A percentile compares a stretch with the other conserved stretches of the same genome.
Conservation (phyloP, 2,113 vertebrate species). For the Crotalus tigris region DNA sequence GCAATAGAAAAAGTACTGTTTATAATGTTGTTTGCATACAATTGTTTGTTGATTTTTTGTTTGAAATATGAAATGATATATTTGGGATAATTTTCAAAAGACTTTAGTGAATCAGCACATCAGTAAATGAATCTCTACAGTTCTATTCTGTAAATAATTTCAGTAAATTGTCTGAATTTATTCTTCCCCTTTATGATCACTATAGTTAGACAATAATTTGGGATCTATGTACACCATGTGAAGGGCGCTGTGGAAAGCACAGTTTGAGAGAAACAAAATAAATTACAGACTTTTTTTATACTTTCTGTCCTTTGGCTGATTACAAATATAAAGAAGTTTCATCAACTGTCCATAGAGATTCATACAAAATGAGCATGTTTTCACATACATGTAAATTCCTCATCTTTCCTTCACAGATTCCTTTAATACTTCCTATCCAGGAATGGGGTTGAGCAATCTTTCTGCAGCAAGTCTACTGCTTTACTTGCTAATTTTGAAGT, state of each 20-base stretch:
- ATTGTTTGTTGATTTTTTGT: background rate
- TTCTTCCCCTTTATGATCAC: background rate
- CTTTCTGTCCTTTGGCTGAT: background rate
- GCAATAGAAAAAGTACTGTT: background rate
- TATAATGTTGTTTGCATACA: background rate
- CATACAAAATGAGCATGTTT: background rate
- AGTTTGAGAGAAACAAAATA: background rate
- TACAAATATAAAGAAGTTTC: background rate
- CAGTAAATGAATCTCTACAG: background rate
- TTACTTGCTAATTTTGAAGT: background rate
- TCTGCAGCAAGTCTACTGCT: too few species aligned
- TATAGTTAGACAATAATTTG: background rate
- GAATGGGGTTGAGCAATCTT: too few species aligned
- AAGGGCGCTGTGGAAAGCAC: background rate
- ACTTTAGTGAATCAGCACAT: background rate
- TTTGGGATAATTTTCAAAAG: background rate
- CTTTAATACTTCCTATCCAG: too few species aligned
- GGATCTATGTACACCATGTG: background rate
- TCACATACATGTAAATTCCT: background rate
- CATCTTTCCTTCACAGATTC: background rate
- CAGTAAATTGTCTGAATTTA: background rate
- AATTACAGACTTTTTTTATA: background rate
- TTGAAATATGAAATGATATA: background rate
- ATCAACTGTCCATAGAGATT: background rate
- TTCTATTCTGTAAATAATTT: background rate